Evolutionary conservation across 2,888 invertebrate genomes (phyloP), one percentile per base, ranked within the genome.

Genomic region (Limenitis camilla): DNA sequence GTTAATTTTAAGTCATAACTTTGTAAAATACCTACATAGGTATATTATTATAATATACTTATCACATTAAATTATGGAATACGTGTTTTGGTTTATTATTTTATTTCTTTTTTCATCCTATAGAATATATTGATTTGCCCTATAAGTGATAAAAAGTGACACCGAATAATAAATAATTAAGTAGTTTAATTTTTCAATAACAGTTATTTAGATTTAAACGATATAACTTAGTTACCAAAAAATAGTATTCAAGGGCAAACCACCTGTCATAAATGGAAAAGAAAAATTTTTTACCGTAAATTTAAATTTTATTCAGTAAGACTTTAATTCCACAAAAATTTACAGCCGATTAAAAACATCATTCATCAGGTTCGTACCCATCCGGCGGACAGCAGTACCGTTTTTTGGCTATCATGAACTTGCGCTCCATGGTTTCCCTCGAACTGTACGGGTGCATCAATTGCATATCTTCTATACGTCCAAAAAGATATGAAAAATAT

Each of bases 1-100:
- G 64, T 68, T 67, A 69, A 67, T 71, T 75, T 72, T 81, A 76
- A 76, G 78, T 73, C 74, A 74, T 81, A 76, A 67, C 74, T 71
- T 69, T 71, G 78, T 77, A 75, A 74, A 76, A 74, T 77, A 77
- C 77, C 76, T 70, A 61, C 63, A 64, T 66, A 67, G 79, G 81
- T 82, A 78, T 81, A 71, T 63, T 60, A 62, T 56, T 61, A 60
- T 67, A 69, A 69, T 74, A 76, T 77, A 76, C 74, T 80, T 81
- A 78, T 82, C 74, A 76, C 76, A 84, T 79, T 86, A 85, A 85
- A 85, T 82, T 86, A 84, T 85, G 67, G 72, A 84, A 74, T 77
- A 80, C 69, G 71, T 70, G 72, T 53, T 58, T 32, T 39, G 55
- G 49, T 53, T 70, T 78, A 81, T 69, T 70, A 75, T 62, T 66